A percentile compares a stretch with the other conserved stretches of the same genome.
These are phyloP conservation scores for Atta texana DNA, from an alignment of 1,140 invertebrate genomes.

Conservation along the genomic window DNA sequence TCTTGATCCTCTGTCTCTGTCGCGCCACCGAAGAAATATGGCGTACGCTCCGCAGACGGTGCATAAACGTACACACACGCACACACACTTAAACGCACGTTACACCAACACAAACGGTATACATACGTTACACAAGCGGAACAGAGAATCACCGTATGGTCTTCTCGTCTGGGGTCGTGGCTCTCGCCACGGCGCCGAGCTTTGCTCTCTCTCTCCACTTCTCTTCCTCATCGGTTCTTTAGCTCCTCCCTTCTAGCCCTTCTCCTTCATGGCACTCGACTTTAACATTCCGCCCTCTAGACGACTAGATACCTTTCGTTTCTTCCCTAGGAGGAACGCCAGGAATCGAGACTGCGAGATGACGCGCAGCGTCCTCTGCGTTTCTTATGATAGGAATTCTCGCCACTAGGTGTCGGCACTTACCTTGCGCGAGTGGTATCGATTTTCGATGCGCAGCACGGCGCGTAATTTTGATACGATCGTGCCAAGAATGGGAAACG, in stretches of 20 bases:
- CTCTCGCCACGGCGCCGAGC: constrained; percentile 34
- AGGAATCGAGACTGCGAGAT: neutral
- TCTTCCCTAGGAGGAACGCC: constrained; percentile 29
- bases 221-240: constrained; percentile 16
- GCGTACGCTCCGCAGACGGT: constrained; percentile 64
- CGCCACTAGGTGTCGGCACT: constrained; percentile 32
- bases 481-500: constrained; percentile 1
- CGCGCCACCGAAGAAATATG: constrained; percentile 65
- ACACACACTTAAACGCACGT: constrained; percentile 34
- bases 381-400: neutral
- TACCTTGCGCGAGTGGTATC: constrained; percentile 11
- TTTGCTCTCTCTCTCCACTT: constrained; percentile 24
- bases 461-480: constrained; percentile 15
- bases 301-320: constrained; percentile 50
- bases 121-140: constrained; percentile 18
- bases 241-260: neutral
- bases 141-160: neutral
- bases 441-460: constrained; percentile 43
- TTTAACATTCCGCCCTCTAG: neutral
- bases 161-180: constrained; percentile 58
- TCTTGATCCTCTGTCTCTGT: constrained; percentile 23
- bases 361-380: neutral
- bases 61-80: neutral
- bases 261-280: neutral
- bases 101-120: constrained; percentile 44